Percentiles rank a stretch among this genome's conserved stretches.
Conservation (phyloP, 2,888 invertebrate genomes). For the Seira musarum region DNA sequence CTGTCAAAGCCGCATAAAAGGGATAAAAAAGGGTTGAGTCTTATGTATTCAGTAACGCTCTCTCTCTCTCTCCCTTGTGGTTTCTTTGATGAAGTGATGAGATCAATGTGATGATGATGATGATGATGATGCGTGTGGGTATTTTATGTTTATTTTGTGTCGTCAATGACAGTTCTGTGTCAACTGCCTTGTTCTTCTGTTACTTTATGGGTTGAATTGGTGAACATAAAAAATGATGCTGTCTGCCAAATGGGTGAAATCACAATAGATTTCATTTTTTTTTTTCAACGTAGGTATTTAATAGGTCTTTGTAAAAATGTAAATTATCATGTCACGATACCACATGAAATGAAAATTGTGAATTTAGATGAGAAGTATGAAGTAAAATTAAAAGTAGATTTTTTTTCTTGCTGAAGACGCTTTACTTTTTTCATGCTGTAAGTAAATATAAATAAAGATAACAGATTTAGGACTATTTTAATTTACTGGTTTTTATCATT, state of each 20-base stretch:
- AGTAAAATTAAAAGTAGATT: neutral
- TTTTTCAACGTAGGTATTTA: neutral
- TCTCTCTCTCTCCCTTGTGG: neutral
- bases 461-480: conserved; percentile 1
- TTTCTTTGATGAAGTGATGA: conserved; percentile 7
- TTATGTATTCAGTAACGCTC: neutral
- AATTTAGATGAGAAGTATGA: neutral
- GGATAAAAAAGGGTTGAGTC: neutral
- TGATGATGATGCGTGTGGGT: conserved; percentile 11
- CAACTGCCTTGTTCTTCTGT: conserved; percentile 31
- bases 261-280: conserved; percentile 10
- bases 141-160: conserved; percentile 45
- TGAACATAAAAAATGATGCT: neutral
- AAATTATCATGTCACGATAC: conserved; percentile 7
- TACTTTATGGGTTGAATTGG: conserved; percentile 30
- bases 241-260: conserved; percentile 7
- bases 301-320: conserved; percentile 12
- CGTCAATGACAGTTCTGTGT: conserved; percentile 49
- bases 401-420: conserved; percentile 36
- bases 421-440: conserved; percentile 27
- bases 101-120: neutral
- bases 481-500: conserved; percentile 13
- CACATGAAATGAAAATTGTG: neutral
- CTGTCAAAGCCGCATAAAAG: neutral
- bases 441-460: conserved; percentile 3